Evolutionary conservation across 2,888 invertebrate species (phyloP).

Genomic region (Orthonevra nobilis): DNA sequence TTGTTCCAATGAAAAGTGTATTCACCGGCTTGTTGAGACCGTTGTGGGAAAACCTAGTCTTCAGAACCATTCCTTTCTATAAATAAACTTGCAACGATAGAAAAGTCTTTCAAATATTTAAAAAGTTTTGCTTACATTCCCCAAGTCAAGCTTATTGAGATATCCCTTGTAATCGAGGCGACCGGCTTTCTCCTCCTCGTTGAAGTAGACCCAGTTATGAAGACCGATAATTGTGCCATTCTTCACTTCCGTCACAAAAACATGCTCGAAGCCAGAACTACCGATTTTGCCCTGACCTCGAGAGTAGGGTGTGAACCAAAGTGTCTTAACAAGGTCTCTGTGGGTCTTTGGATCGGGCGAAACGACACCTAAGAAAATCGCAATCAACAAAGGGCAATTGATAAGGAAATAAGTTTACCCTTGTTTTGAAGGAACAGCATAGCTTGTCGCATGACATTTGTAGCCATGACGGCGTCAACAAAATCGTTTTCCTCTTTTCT

Average conservation of each 20-base stretch:
- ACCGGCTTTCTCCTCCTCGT: slow-evolving; percentile 87
- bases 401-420: slow-evolving; percentile 80
- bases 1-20: slow-evolving; percentile 90
- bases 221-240: slow-evolving; percentile 89
- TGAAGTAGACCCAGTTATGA: slow-evolving; percentile 95
- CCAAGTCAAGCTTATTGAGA: slow-evolving; percentile 85
- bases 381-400: background rate
- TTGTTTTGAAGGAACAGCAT: slow-evolving; percentile 82
- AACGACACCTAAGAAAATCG: slow-evolving; percentile 81
- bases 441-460: slow-evolving; percentile 87
- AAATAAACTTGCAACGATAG: background rate
- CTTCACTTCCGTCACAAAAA: slow-evolving; percentile 93
- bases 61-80: slow-evolving; percentile 89
- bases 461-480: slow-evolving; percentile 88
- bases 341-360: slow-evolving; percentile 86
- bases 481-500: slow-evolving; percentile 89
- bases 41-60: slow-evolving; percentile 87
- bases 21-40: slow-evolving; percentile 88
- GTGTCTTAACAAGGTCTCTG: slow-evolving; percentile 85
- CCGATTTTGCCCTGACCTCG: slow-evolving; percentile 89
- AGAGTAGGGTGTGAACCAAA: slow-evolving; percentile 92
- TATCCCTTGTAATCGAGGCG: slow-evolving; percentile 90
- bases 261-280: slow-evolving; percentile 95
- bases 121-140: slow-evolving; percentile 83
- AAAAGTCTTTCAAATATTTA: background rate